Conservation (phyloP, 2,797 vertebrate genomes). For the Falco novaeseelandiae region DNA sequence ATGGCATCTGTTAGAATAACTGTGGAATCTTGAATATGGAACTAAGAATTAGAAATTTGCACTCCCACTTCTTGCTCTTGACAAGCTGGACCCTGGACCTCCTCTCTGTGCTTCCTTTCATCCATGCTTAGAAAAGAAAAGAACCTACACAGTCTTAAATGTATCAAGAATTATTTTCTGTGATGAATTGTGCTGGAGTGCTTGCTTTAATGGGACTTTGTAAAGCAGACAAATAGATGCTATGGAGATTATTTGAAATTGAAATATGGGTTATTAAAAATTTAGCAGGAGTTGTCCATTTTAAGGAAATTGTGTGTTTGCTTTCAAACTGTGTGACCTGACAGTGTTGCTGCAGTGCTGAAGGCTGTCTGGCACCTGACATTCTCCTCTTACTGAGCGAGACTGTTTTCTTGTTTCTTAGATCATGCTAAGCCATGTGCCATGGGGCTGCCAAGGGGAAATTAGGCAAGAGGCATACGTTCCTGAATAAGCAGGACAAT, state of each 20-base stretch:
- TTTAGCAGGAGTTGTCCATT: neutral
- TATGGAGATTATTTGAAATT: neutral
- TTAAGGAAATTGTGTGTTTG: neutral
- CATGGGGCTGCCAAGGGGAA: neutral
- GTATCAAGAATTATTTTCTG: neutral
- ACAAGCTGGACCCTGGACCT: neutral
- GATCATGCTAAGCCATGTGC: rapidly evolving
- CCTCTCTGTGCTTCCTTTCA: neutral
- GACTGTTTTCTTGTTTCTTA: rapidly evolving
- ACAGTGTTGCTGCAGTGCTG: neutral
- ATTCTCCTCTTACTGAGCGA: neutral
- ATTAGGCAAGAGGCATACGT: neutral
- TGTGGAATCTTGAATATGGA: neutral
- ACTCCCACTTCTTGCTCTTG: neutral
- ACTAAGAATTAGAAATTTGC: neutral
- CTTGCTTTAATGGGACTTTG: neutral
- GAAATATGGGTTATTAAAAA: neutral
- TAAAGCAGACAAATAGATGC: neutral
- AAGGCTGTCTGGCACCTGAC: neutral
- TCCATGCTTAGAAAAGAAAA: neutral
- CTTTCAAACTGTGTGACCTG: neutral
- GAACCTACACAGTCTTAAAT: neutral
- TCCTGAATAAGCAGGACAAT: neutral
- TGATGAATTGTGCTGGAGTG: neutral
- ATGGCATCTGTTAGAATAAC: neutral